These are phyloP conservation scores for Hypselothyrea guttata DNA, from an alignment of 2,888 invertebrate species.

Conservation along the genomic window DNA sequence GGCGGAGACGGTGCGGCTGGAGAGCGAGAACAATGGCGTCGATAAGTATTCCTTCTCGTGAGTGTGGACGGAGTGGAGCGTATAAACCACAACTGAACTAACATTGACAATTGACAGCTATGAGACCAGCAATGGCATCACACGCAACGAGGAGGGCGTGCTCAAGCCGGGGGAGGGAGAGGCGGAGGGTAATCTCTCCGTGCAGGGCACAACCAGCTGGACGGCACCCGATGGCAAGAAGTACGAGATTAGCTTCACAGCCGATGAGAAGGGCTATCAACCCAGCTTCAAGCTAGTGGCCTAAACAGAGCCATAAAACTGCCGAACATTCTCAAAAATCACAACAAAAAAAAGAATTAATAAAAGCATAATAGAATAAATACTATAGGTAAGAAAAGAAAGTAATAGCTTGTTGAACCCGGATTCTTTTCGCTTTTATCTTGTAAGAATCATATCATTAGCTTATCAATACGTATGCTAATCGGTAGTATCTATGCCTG, in stretches of 20 bases:
- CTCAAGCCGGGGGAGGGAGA: conserved; percentile 79
- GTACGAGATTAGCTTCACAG: conserved; percentile 83
- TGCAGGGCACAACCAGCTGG: conserved; percentile 85
- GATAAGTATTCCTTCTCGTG: conserved; percentile 85
- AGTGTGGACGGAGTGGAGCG: conserved; percentile 57
- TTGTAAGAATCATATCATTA: too few relatives aligned
- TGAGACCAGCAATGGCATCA: conserved; percentile 83
- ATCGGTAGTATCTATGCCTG: conserved; percentile 3
- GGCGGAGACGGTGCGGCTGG: conserved; percentile 72
- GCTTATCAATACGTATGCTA: conserved; percentile 10
- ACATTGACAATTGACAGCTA: conserved; percentile 77
- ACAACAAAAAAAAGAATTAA: conserved; percentile 9
- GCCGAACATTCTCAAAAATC: conserved; percentile 30
- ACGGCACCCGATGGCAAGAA: conserved; percentile 83
- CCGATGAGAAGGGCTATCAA: conserved; percentile 84
- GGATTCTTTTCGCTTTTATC: conserved; percentile 8
- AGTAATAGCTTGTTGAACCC: conserved; percentile 18
- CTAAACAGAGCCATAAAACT: conserved; percentile 34
- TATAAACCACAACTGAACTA: too few relatives aligned
- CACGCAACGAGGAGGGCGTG: conserved; percentile 81
- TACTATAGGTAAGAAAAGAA: conserved; percentile 8
- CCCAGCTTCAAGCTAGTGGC: conserved; percentile 79
- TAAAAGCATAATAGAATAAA: not conserved
- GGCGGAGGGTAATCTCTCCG: conserved; percentile 83
- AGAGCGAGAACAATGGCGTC: conserved; percentile 84